A percentile compares a stretch with the other conserved stretches of the same genome.
These are phyloP conservation scores for Heterochromis multidens DNA, from an alignment of 2,113 vertebrate genomes.

Conservation along the genomic window DNA sequence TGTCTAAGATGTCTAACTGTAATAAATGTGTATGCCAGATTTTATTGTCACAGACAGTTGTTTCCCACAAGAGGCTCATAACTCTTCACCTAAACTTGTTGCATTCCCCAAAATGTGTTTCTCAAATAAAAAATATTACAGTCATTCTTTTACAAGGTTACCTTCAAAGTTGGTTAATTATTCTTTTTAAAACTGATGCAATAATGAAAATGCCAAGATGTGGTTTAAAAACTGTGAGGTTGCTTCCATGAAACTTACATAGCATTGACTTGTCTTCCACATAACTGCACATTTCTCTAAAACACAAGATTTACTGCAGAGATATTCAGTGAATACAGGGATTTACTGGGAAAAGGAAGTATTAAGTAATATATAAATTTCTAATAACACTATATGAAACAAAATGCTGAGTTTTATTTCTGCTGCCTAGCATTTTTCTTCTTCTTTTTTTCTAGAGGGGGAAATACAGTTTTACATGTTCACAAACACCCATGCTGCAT, in stretches of 20 bases:
- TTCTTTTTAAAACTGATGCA: not conserved
- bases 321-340: fast-evolving
- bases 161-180: too few species aligned
- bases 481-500: not conserved
- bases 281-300: not conserved
- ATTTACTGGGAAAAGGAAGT: not conserved
- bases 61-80: not conserved
- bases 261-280: too few species aligned
- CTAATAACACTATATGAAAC: not conserved
- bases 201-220: not conserved
- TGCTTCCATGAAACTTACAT: not conserved
- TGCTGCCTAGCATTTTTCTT: not conserved
- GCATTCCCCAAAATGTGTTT: not conserved
- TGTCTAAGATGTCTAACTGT: not conserved
- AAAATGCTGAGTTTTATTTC: not conserved
- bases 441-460: not conserved
- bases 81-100: not conserved
- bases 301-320: fast-evolving
- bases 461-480: not conserved
- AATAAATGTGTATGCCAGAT: not conserved
- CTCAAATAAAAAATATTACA: not conserved
- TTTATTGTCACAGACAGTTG: not conserved
- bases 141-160: not conserved
- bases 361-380: not conserved
- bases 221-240: fast-evolving